These are phyloP conservation scores for Meleagris gallopavo DNA, from an alignment of 2,113 vertebrate genomes.

Conservation along the genomic window DNA sequence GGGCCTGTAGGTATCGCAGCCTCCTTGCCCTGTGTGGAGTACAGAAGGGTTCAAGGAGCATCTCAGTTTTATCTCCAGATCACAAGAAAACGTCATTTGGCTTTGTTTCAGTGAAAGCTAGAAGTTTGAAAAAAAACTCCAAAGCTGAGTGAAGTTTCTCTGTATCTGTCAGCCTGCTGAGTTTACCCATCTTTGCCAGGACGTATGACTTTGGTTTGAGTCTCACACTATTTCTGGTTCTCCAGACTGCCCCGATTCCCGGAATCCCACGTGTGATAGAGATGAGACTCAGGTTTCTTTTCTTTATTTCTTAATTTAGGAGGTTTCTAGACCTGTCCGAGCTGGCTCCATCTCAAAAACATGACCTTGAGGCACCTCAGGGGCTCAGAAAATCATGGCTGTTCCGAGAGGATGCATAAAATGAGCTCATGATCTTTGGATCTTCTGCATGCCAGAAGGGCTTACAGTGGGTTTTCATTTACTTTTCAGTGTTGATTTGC, in stretches of 20 bases:
- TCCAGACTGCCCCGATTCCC: neutral
- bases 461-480: rapidly evolving
- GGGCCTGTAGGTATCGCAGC: neutral
- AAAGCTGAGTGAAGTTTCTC: neutral
- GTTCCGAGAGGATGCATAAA: neutral
- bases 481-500: neutral
- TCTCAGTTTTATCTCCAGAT: neutral
- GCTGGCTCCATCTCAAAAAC: neutral
- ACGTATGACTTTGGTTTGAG: neutral
- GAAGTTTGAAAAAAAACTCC: neutral
- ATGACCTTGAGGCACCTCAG: rapidly evolving
- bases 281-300: neutral
- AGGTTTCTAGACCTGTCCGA: neutral
- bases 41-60: neutral
- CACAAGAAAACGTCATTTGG: neutral
- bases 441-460: rapidly evolving
- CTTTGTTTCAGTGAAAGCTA: neutral
- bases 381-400: neutral
- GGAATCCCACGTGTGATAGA: rapidly evolving
- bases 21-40: neutral
- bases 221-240: neutral
- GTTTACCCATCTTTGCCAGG: neutral
- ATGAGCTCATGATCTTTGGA: neutral
- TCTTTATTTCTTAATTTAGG: neutral
- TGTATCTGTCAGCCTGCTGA: neutral